These are phyloP conservation scores for Rhabdornis inornatus DNA, from an alignment of 2,113 vertebrate species.

Conservation along the genomic window DNA sequence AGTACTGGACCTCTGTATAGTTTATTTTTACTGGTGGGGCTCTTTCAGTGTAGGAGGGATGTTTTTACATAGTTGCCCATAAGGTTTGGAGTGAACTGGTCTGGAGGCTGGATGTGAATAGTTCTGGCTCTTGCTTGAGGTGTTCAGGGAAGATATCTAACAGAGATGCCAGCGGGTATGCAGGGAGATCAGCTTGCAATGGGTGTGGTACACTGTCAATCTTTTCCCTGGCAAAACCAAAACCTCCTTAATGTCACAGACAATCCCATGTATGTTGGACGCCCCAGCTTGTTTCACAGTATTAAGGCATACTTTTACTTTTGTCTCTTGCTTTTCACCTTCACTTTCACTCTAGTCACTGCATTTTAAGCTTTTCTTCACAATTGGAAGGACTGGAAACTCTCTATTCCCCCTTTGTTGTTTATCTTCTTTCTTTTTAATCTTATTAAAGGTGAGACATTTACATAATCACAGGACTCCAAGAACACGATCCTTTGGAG, in stretches of 20 bases:
- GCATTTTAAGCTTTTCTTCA: not conserved
- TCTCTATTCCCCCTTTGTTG: not conserved
- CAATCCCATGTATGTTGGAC: not conserved
- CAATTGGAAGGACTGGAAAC: not conserved
- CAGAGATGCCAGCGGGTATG: not conserved
- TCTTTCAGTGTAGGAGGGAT: not conserved
- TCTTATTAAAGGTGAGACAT: not conserved
- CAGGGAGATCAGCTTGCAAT: not conserved
- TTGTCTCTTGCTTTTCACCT: not conserved
- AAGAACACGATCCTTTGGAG: not conserved
- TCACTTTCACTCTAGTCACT: not conserved
- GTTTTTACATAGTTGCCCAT: not conserved
- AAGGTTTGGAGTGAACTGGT: not conserved
- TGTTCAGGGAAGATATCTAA: not conserved
- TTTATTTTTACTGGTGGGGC: not conserved
- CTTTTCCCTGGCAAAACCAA: not conserved
- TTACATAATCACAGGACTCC: not conserved
- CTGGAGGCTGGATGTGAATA: not conserved
- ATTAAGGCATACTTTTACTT: not conserved
- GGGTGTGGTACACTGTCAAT: not conserved
- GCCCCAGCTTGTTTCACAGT: not conserved
- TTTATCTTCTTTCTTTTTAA: not conserved
- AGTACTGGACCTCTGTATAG: not conserved
- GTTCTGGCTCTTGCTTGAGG: not conserved
- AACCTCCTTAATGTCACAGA: not conserved